Evolutionary conservation across 2,888 invertebrate genomes (phyloP), one percentile per base, ranked within the genome.

Genomic region (Eumerus sabulonum): DNA sequence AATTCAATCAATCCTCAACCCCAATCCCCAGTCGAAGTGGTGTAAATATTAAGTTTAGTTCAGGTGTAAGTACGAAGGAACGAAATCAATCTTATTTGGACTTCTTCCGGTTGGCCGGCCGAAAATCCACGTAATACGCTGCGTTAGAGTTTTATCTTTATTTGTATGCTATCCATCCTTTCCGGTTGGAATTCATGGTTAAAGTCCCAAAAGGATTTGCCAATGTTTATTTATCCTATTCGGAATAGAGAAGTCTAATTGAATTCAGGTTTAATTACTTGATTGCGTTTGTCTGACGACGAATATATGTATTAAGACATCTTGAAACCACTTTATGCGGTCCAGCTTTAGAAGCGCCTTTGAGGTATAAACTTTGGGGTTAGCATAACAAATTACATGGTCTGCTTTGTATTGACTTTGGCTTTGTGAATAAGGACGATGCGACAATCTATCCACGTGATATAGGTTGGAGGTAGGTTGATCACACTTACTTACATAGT

Each of bases 181-280:
- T 45, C 36, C 45, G 18, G 44, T 27, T 48, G 19, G 9, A 63
- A 59, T 48, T 45, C 54, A 47, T 71, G 54, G 47, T 50, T 9
- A 12, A 47, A 50, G 48, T 70, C 64, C 62, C 53, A 27, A 13
- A 40, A 42, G 70, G 63, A 16, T 64, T 53, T 27, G 67, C 19
- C 56, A 57, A 70, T 63, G 51, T 76, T 76, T 68, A 76, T 71
- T 71, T 64, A 76, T 71, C 64, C 50, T 16, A 63, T 63, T 66
- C 76, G 54, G 54, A 50, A 50, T 60, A 50, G 18, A 16, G 16
- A n/a, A 45, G 38, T 60, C 12, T 66, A 56, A 66, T 66, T 71
- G 44, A 66, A 56, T 66, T 66, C 44, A 64, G 64, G 64, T 56
- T 63, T 66, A 76, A 76, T 76, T 76, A 71, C 64, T 54, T 54